Conservation (phyloP, 2,797 vertebrate species). For the Parauchenoglanis punctatus region DNA sequence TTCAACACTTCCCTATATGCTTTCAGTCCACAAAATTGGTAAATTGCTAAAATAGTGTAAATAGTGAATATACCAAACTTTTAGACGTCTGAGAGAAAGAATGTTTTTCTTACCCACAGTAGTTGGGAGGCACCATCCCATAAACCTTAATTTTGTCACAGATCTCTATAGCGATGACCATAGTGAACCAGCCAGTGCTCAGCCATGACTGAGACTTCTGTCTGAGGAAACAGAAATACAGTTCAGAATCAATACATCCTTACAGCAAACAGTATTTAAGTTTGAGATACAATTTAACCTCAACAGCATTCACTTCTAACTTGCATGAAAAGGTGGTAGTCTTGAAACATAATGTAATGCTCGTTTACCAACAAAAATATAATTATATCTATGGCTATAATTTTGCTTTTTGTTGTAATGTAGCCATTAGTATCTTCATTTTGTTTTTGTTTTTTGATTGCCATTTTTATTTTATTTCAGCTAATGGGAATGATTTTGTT, state of each 20-base stretch:
- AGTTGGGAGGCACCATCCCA: constrained; percentile 92
- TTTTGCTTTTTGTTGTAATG: not conserved
- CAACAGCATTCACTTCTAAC: not conserved
- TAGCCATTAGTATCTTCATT: not conserved
- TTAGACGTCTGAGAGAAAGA: not conserved
- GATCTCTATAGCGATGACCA: constrained; percentile 93
- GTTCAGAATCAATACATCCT: not conserved
- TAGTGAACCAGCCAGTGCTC: constrained; percentile 99
- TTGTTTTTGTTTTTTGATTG: not conserved
- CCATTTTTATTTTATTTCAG: not conserved
- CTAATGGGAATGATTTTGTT: not conserved
- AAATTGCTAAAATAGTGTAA: not conserved
- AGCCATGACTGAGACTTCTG: constrained; percentile 94
- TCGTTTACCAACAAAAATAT: not conserved
- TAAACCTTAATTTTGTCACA: constrained; percentile 93
- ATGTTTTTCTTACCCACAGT: constrained; percentile 85
- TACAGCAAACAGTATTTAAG: not conserved
- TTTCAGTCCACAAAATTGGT: not conserved
- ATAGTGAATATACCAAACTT: not conserved
- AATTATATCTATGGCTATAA: not conserved
- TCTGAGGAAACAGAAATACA: constrained; percentile 66
- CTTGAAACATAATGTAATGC: not conserved
- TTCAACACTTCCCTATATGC: not conserved
- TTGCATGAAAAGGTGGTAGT: not conserved
- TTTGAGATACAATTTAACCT: not conserved